A percentile compares a stretch with the other conserved stretches of the same genome.
These are phyloP conservation scores for Triplophysa dalaica DNA, from an alignment of 2,113 vertebrate genomes.

Conservation along the genomic window DNA sequence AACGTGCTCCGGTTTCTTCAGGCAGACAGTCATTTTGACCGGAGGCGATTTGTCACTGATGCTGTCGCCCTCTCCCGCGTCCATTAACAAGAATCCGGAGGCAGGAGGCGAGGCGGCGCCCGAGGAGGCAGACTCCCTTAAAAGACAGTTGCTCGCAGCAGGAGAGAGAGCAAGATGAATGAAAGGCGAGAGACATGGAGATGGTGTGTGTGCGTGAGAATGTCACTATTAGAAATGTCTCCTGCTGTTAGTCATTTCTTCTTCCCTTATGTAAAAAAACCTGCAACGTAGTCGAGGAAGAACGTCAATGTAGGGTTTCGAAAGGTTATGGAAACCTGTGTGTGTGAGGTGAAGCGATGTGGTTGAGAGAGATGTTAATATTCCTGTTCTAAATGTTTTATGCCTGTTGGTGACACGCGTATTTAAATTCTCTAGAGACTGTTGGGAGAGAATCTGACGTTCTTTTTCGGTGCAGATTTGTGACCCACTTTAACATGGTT, in stretches of 20 bases:
- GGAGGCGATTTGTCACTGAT: slow-evolving; percentile 16
- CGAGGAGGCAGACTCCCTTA: not conserved
- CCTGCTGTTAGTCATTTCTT: slow-evolving; percentile 14
- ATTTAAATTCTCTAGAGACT: not conserved
- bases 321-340: not conserved
- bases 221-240: slow-evolving; percentile 16
- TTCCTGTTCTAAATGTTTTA: not conserved
- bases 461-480: slow-evolving; percentile 11
- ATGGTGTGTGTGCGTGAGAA: not conserved
- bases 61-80: not conserved
- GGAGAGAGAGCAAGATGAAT: slow-evolving; percentile 20
- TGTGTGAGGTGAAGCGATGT: not conserved
- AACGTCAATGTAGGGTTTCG: not conserved
- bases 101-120: slow-evolving; percentile 16
- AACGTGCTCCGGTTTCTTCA: slow-evolving; percentile 20
- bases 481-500: slow-evolving; percentile 27
- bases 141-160: slow-evolving; percentile 6
- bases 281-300: not conserved
- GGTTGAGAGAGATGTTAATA: not conserved
- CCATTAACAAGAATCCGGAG: slow-evolving; percentile 27
- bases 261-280: not conserved
- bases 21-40: slow-evolving; percentile 28
- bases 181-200: not conserved
- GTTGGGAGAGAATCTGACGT: not conserved
- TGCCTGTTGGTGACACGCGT: not conserved